Base-by-base conservation (phyloP, 2,113 vertebrate genomes). In the Barnardius zonarius region DNA sequence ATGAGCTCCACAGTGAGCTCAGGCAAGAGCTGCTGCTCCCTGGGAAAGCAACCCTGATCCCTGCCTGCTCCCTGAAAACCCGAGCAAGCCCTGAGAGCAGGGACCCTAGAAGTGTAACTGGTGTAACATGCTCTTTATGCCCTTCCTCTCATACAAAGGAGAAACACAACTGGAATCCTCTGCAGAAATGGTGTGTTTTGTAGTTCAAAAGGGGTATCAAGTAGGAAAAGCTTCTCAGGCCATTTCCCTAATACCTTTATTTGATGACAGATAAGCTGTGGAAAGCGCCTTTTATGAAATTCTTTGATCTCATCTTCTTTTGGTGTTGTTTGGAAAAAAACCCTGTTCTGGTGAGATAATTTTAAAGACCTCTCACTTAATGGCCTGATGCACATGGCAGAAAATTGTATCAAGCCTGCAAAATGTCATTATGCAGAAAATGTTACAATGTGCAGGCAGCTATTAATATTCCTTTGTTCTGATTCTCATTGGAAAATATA, bases 271-370 rank as follows among this genome's bases (percentile, higher is more conserved):
- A 90, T 77, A 96, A 96, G 96, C 93, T 72, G 11, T 86, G 84
- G 95, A 96, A 84, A 52, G 52, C 0, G 19, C 62, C 66, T 96
- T 96, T 94, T 75, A 95, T 94, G 93, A 92, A 95, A 90, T 93
- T 93, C 97, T 97, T 97, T 98, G 96, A 98, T 97, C 96, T 96
- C 69, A 83, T 96, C 95, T 92, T 95, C 87, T 95, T 84, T 92
- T 74, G 64, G 83, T 81, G 89, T 73, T 92, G 88, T 93, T 96
- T 90, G 77, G 84, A 97, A 97, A 64, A 37, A 88, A 92, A 73
- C 87, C 89, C 70, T 64, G 94, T 78, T 95, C 73, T 93, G 68
- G 46, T 80, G 92, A 97, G 94, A 97, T 86, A 96, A 97, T 91
- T 94, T 89, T 94, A 83, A 93, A 96, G 96, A 92, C 88, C 90